Conservation (phyloP, 2,888 invertebrate genomes). For the Ormyrus nitidulus region DNA sequence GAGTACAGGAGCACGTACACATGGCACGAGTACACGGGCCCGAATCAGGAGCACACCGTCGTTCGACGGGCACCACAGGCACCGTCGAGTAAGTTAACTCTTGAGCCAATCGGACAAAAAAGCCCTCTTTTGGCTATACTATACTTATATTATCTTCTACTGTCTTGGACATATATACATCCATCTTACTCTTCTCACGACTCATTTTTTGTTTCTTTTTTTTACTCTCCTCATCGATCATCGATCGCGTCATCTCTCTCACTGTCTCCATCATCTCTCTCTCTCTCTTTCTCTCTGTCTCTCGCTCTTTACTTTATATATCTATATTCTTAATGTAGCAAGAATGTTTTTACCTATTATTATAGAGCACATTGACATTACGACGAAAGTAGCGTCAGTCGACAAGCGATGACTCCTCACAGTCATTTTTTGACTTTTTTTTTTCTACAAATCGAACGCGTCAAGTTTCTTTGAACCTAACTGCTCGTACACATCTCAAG, state of each 20-base stretch:
- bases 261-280: neutral
- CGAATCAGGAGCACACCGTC: constrained; percentile 80
- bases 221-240: constrained; percentile 3
- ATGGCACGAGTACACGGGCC: constrained; percentile 94
- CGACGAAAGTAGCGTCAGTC: constrained; percentile 35
- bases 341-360: constrained; percentile 9
- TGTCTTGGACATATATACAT: neutral
- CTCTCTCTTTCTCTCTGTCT: constrained; percentile 4
- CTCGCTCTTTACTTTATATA: too few species aligned
- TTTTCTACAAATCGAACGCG: neutral
- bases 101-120: neutral
- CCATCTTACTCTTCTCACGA: neutral
- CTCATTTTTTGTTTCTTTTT: neutral
- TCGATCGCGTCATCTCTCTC: constrained; percentile 15
- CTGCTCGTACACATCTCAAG: too few species aligned
- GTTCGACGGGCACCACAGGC: constrained; percentile 82
- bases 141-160: neutral
- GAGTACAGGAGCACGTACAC: constrained; percentile 96
- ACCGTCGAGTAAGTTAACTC: constrained; percentile 71
- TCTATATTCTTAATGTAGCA: constrained; percentile 1
- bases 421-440: constrained; percentile 7
- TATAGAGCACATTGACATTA: constrained; percentile 3
- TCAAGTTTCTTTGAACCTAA: too few species aligned
- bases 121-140: neutral
- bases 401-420: constrained; percentile 37